Percentiles rank a stretch among this genome's conserved stretches.
phyloP scores from a whole-genome alignment of 2,113 vertebrate genomes.

The Tinamus guttatus region DNA sequence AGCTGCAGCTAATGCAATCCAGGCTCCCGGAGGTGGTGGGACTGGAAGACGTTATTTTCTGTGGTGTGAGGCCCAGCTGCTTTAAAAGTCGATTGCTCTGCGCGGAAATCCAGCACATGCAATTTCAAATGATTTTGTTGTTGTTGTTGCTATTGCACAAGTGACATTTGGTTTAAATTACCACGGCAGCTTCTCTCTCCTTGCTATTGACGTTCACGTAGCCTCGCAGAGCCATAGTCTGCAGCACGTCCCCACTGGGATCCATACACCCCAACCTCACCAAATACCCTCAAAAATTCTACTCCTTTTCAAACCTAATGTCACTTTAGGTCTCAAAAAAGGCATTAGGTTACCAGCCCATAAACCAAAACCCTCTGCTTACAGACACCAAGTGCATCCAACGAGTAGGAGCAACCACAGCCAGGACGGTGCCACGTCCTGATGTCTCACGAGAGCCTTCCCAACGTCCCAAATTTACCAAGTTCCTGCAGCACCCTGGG shows the following conservation, averaged over 20 bases:
- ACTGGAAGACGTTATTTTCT: not conserved
- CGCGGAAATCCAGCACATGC: not conserved
- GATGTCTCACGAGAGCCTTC: not conserved
- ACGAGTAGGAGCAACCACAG: rapidly evolving
- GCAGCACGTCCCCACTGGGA: too few species aligned
- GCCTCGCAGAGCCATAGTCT: not conserved
- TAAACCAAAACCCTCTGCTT: not conserved
- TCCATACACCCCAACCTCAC: not conserved
- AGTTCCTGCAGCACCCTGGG: not conserved
- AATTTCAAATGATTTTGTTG: not conserved
- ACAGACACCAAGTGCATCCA: not conserved
- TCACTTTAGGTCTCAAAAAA: rapidly evolving
- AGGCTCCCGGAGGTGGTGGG: not conserved
- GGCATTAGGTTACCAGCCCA: not conserved
- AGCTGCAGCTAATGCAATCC: not conserved
- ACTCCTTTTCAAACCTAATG: not conserved
- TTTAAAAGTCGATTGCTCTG: not conserved
- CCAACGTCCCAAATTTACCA: not conserved
- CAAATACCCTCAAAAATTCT: not conserved
- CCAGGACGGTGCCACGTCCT: rapidly evolving
- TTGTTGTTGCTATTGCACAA: not conserved
- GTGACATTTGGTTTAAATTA: not conserved
- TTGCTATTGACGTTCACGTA: not conserved
- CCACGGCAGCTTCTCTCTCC: not conserved
- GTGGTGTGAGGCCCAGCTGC: not conserved